Conservation (phyloP, 1,140 invertebrate genomes). For the Drosophila rhopaloa region DNA sequence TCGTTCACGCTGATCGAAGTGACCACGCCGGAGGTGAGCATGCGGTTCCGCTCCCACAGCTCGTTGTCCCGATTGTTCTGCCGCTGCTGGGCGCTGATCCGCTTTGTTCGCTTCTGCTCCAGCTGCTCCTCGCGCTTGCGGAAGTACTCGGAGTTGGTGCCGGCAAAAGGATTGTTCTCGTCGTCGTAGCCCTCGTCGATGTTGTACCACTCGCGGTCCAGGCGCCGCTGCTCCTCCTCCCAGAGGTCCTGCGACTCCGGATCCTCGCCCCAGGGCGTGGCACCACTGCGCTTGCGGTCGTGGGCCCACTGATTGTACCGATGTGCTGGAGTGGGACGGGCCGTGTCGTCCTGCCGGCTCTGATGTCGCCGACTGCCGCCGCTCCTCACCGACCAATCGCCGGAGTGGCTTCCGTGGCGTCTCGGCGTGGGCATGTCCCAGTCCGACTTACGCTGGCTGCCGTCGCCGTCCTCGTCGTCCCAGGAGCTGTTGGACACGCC, state of each 20-base stretch:
- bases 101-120: slow-evolving; percentile 94
- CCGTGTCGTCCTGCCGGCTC: slow-evolving; percentile 88
- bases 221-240: slow-evolving; percentile 96
- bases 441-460: slow-evolving; percentile 91
- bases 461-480: slow-evolving; percentile 90
- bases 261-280: slow-evolving; percentile 87
- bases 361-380: slow-evolving; percentile 85
- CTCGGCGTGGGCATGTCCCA: slow-evolving; percentile 97
- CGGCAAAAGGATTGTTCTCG: slow-evolving; percentile 95
- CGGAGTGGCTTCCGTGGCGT: slow-evolving; percentile 86
- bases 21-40: slow-evolving; percentile 98
- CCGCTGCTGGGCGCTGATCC: slow-evolving; percentile 96
- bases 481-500: slow-evolving; percentile 87
- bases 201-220: slow-evolving; percentile 98
- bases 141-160: slow-evolving; percentile 95
- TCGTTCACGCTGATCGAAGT: slow-evolving; percentile 95
- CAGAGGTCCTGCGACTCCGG: slow-evolving; percentile 92
- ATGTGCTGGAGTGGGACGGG: slow-evolving; percentile 93
- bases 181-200: slow-evolving; percentile 97
- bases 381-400: slow-evolving; percentile 69
- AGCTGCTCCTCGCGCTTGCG: slow-evolving; percentile 95
- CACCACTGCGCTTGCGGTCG: slow-evolving; percentile 87
- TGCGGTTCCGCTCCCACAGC: slow-evolving; percentile 99
- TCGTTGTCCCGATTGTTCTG: slow-evolving; percentile 99
- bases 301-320: slow-evolving; percentile 90